Base-by-base conservation (phyloP, 1,140 invertebrate species). In the Phthorimaea operculella region DNA sequence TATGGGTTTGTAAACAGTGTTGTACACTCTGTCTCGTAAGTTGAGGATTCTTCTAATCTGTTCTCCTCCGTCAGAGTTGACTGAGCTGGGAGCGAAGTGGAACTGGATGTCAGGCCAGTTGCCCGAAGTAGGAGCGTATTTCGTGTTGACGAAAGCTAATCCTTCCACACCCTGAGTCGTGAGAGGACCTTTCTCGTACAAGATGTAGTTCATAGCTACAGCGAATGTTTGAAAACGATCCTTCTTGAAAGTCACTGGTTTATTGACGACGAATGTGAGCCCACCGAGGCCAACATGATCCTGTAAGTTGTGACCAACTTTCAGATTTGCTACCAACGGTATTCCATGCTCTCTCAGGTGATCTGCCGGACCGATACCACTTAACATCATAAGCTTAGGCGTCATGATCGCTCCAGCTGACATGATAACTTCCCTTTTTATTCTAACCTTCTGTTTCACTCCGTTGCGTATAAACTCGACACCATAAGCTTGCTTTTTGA, bases 61-160 rank as follows among this genome's bases (percentile, higher is more conserved):
- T 28, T 92, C 91, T 0, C 92, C 92, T 1, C 90, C 90, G 63
- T 95, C 94, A 0, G 93, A 94, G 66, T 92, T 93, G 0, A 95
- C 88, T 0, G 92, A 94, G 68, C 91, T 93, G 0, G 93, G 92
- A 0, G 92, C 90, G 67, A 96, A 94, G 64, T 95, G 94, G 62
- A 95, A 95, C 68, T 96, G 94, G 21, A 96, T 88, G 63, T 96
- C 94, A 0, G 94, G 94, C 90, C 92, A 96, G 33, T 91, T 88
- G 0, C 89, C 89, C 0, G 88, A 88, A 6, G 86, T 76, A 48
- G 94, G 91, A 0, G 93, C 93, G 68, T 93, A 95, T 70, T 92
- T 93, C 0, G 93, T 92, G 61, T 96, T 96, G 0, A 96, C 88
- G 58, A 95, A 96, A 0, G 93, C 94, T 0, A 91, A 82, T 1